phyloP scores from a whole-genome alignment of 2,888 invertebrate species.

The Perizoma flavofasciatum region DNA sequence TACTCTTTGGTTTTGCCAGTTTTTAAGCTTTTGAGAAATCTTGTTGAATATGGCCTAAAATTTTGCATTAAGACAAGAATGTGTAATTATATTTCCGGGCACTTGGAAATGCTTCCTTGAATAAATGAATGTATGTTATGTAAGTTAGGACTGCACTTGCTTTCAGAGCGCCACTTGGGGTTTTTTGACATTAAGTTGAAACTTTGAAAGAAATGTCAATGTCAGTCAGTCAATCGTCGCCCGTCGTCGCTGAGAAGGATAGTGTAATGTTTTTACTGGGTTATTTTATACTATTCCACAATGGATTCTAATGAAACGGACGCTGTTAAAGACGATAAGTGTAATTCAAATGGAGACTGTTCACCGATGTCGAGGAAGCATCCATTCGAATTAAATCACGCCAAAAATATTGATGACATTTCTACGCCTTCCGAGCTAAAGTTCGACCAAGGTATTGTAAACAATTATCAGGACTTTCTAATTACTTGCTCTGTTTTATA shows the following conservation, averaged over 20 bases:
- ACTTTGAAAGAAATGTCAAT: too few relatives aligned
- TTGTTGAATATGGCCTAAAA: too few relatives aligned
- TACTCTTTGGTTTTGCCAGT: too few relatives aligned
- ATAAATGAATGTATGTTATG: too few relatives aligned
- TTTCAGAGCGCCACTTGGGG: too few relatives aligned
- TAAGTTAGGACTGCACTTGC: too few relatives aligned
- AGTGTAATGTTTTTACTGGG: constrained; percentile 76
- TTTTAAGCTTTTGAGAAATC: too few relatives aligned
- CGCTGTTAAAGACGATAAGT: constrained; percentile 59
- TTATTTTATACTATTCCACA: constrained; percentile 60
- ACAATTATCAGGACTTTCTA: constrained; percentile 52
- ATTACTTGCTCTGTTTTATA: constrained; percentile 44
- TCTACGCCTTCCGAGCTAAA: constrained; percentile 86
- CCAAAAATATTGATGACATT: constrained; percentile 81
- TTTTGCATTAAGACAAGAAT: too few relatives aligned
- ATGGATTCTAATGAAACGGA: constrained; percentile 72
- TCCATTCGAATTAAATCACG: constrained; percentile 63
- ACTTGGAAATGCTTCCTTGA: too few relatives aligned
- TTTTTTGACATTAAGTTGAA: too few relatives aligned
- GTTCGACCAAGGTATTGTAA: constrained; percentile 87
- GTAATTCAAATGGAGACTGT: constrained; percentile 67
- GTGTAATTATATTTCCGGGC: too few relatives aligned
- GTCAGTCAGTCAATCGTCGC: not conserved
- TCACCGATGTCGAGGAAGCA: constrained; percentile 55
- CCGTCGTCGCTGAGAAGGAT: constrained; percentile 36